Evolutionary conservation across 2,113 vertebrate species (phyloP), one percentile per base, ranked within the genome.

Genomic region (Asarcornis scutulata): DNA sequence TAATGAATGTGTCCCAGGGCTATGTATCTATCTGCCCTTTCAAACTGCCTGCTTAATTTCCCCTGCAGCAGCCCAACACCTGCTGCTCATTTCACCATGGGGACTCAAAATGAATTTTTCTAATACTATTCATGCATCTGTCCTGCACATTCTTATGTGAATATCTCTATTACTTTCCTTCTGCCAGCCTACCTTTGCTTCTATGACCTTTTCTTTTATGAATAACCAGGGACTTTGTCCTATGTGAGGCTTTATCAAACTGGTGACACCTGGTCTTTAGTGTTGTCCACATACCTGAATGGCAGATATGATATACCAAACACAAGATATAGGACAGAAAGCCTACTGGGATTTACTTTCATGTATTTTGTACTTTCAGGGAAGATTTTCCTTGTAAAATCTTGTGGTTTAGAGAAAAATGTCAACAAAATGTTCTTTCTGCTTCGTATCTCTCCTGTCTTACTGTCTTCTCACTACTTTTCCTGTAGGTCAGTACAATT

Each of bases 61-160:
- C 82, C 72, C 83, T 63, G 55, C 62, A 83, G 52, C 77, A 82
- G 16, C 62, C 84, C 46, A 13, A 60, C 89, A 96, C 85, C 93
- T 94, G 95, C 87, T 87, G 78, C 91, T 96, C 85, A 42, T 76
- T 94, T 91, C 76, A 88, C 80, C 87, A 78, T 53, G 12, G 88
- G 78, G 68, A 95, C 72, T 42, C 16, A 40, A 52, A 3, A 0
- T 72, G 59, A 71, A 81, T 59, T 93, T 91, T 88, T 93, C 60
- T 94, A 95, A 95, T 95, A 94, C 94, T 91, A 92, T 53, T 63
- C 83, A 42, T 71, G 63, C 82, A 93, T 97, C 91, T 81, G 48
- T 80, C 86, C 44, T 59, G 74, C 85, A 91, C 60, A 50, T 88
- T 84, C 56, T 73, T 80, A 79, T n/a, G 52, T 42, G 44, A 86